A percentile compares a stretch with the other conserved stretches of the same genome.
Conservation (phyloP, 2,113 vertebrate genomes). For the Chlamydotis undulata region DNA sequence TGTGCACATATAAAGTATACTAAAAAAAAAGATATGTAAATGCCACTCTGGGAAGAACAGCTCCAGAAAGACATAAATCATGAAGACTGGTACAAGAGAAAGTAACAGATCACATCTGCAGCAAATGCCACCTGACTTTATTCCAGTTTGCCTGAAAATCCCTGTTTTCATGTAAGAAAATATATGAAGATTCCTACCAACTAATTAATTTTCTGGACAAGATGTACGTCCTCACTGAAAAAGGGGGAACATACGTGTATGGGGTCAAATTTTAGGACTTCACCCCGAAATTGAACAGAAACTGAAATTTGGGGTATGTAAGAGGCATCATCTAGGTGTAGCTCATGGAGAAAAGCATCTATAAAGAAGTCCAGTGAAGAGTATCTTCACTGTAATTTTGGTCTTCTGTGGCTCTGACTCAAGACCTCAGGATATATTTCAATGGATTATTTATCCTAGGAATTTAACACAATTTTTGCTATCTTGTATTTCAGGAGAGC, state of each 20-base stretch:
- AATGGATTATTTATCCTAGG: not conserved
- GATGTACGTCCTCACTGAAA: not conserved
- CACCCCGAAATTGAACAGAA: not conserved
- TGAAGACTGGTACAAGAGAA: not conserved
- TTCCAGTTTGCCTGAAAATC: not conserved
- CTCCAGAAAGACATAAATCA: not conserved
- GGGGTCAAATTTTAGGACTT: not conserved
- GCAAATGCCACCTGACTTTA: not conserved
- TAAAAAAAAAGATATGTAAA: not conserved
- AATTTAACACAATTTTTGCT: not conserved
- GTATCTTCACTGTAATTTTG: not conserved
- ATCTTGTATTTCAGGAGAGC: not conserved
- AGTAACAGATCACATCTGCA: not conserved
- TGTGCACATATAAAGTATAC: not conserved
- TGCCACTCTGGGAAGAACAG: not conserved
- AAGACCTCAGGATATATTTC: not conserved
- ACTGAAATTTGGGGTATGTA: not conserved
- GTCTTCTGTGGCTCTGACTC: not conserved
- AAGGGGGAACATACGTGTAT: rapidly evolving
- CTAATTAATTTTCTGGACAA: not conserved
- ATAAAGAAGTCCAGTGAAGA: not conserved
- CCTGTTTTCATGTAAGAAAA: not conserved
- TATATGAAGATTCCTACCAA: not conserved
- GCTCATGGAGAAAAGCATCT: not conserved
- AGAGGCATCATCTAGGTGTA: not conserved